Conservation (phyloP, 2,797 vertebrate species). For the Vireo griseus region DNA sequence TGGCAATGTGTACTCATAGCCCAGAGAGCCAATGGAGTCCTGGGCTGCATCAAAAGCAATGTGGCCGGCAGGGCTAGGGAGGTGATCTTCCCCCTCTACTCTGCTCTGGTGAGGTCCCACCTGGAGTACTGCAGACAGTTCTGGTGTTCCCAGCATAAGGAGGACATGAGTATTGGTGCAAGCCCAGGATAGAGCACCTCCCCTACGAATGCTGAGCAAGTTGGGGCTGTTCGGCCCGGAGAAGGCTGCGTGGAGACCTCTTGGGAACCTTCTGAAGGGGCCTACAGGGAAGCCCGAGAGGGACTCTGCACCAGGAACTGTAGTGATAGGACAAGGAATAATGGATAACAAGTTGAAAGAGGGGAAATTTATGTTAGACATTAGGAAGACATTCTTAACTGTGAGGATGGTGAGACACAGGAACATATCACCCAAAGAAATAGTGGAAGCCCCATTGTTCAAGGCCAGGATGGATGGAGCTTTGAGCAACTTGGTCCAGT, state of each 20-base stretch:
- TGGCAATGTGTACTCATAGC: fast-evolving
- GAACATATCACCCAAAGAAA: neutral
- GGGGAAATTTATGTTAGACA: no score
- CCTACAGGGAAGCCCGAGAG: fast-evolving
- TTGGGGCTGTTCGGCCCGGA: neutral
- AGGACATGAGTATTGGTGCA: neutral
- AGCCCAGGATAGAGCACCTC: neutral
- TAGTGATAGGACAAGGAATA: neutral
- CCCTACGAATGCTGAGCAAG: fast-evolving
- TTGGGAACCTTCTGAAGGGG: neutral
- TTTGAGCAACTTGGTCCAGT: neutral
- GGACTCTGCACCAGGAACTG: neutral
- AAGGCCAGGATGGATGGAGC: neutral
- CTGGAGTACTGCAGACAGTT: neutral
- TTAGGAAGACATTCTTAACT: neutral
- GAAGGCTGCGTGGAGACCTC: fast-evolving
- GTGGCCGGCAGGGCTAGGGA: neutral
- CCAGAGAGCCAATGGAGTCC: neutral
- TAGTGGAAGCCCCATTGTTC: no score
- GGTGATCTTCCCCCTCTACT: neutral
- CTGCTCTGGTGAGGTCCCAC: neutral
- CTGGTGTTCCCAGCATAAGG: fast-evolving
- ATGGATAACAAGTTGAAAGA: neutral
- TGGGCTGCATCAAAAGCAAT: neutral
- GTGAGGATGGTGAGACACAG: neutral